phyloP scores from a whole-genome alignment of 2,113 vertebrate genomes.

The Chauna torquata region DNA sequence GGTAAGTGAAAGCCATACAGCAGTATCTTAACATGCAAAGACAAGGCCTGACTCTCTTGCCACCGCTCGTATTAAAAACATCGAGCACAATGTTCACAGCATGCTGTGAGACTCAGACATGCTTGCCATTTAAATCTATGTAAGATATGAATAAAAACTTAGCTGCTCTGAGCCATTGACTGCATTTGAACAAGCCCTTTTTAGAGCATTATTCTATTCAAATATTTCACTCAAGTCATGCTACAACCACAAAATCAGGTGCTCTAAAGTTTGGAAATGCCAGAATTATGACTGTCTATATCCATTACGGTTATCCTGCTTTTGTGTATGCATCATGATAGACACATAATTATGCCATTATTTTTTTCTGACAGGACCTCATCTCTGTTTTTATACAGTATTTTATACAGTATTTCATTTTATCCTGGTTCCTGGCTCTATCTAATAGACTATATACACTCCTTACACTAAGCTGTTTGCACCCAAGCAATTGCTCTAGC shows the following conservation, averaged over 20 bases:
- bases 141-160: neutral
- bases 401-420: neutral
- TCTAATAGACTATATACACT: neutral
- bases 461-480: neutral
- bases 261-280: neutral
- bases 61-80: neutral
- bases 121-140: neutral
- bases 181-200: neutral
- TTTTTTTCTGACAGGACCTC: neutral
- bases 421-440: too few species aligned
- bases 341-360: accelerated
- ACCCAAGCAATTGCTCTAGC: neutral
- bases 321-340: neutral
- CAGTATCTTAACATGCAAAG: neutral
- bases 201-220: neutral
- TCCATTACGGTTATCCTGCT: neutral
- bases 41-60: neutral
- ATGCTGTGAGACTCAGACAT: accelerated
- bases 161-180: neutral
- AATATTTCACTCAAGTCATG: neutral
- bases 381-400: neutral
- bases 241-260: neutral
- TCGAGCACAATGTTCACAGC: accelerated
- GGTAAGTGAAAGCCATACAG: accelerated
- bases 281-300: neutral